These are phyloP conservation scores for Scrobipalpa atriplicella DNA, from an alignment of 2,888 invertebrate species.

Conservation along the genomic window DNA sequence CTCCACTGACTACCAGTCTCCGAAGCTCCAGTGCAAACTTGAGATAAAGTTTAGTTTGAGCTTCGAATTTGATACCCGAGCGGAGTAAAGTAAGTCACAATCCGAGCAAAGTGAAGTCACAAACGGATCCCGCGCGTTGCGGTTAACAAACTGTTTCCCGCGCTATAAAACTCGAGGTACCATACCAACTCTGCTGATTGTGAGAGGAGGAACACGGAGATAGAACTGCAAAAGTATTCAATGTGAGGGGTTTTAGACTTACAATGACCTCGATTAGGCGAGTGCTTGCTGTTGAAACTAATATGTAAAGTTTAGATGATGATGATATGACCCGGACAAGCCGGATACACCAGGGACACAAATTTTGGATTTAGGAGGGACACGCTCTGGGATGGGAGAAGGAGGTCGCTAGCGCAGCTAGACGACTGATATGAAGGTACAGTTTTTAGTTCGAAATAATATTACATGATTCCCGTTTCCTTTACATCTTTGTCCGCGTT, in stretches of 20 bases:
- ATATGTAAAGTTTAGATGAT: no score
- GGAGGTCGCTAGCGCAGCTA: no score
- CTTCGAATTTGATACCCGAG: slow-evolving; percentile 11
- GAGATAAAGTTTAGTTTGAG: slow-evolving; percentile 5
- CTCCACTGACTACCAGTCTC: background rate
- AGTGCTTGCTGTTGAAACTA: no score
- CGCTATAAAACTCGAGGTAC: slow-evolving; percentile 30
- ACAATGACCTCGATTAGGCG: no score
- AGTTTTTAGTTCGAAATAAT: background rate
- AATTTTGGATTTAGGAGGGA: no score
- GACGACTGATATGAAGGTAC: no score
- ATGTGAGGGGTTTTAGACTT: background rate
- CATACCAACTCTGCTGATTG: slow-evolving; percentile 31
- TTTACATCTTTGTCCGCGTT: slow-evolving; percentile 13
- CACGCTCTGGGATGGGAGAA: no score
- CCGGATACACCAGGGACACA: no score
- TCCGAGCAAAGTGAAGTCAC: background rate
- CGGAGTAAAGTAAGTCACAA: slow-evolving; percentile 3
- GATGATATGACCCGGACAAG: no score
- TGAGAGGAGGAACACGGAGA: slow-evolving; percentile 14
- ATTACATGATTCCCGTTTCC: background rate
- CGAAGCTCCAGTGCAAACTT: slow-evolving; percentile 8
- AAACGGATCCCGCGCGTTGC: slow-evolving; percentile 18
- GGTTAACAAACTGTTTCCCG: slow-evolving; percentile 27
- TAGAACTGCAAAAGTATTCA: background rate